Evolutionary conservation across 2,888 invertebrate species (phyloP).

Genomic region (Synergus gifuensis): DNA sequence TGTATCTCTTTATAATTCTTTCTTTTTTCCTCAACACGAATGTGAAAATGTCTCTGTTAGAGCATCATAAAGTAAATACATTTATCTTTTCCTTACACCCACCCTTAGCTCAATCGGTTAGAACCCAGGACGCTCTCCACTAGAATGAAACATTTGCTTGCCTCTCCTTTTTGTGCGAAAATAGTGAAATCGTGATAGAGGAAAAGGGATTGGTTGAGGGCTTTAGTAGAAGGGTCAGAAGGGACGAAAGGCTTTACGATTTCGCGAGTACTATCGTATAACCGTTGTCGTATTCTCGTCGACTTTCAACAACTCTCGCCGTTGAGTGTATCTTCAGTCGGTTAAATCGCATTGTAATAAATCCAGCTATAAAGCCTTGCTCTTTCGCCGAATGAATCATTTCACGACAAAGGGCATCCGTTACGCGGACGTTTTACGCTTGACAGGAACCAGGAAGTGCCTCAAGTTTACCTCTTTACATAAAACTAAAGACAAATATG

Average conservation of each 20-base stretch:
- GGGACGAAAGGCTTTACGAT: background rate
- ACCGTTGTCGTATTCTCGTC: background rate
- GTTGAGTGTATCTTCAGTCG: slow-evolving; percentile 34
- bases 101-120: background rate
- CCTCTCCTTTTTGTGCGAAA: background rate
- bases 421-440: slow-evolving; percentile 19
- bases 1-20: background rate
- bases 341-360: slow-evolving; percentile 23
- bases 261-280: background rate
- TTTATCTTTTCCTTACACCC: background rate
- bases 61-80: background rate
- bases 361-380: slow-evolving; percentile 16
- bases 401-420: slow-evolving; percentile 6
- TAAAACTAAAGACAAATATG: background rate
- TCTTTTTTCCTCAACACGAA: background rate
- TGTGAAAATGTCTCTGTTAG: background rate
- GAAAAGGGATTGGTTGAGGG: too few relatives aligned
- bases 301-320: slow-evolving; percentile 3
- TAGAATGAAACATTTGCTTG: slow-evolving; percentile 23
- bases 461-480: slow-evolving; percentile 2
- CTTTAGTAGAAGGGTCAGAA: background rate
- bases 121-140: background rate
- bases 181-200: slow-evolving; percentile 11
- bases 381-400: slow-evolving; percentile 30
- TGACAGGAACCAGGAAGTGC: slow-evolving; percentile 18